A percentile compares a stretch with the other conserved stretches of the same genome.
Conservation (phyloP, 2,113 vertebrate species). For the Tupaia chinensis region DNA sequence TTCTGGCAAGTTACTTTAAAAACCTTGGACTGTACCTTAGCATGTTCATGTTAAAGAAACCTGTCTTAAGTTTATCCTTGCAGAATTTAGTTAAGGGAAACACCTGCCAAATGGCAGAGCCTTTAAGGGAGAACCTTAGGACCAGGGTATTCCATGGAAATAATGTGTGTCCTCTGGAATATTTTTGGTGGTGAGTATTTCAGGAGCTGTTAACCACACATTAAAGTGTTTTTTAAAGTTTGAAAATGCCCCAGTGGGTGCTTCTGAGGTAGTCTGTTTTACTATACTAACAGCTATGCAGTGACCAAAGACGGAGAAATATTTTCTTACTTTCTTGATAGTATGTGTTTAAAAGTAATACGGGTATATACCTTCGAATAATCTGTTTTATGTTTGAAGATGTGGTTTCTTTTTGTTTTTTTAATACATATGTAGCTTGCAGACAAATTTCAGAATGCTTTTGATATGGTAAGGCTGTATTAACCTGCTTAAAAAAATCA, state of each 20-base stretch:
- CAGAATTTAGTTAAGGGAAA: neutral
- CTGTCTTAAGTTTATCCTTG: neutral
- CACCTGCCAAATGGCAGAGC: neutral
- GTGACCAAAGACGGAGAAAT: neutral
- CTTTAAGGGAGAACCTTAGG: neutral
- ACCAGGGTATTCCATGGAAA: neutral
- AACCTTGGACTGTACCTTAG: neutral
- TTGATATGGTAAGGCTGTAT: slow-evolving; percentile 4
- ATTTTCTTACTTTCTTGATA: slow-evolving; percentile 7
- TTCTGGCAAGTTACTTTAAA: neutral
- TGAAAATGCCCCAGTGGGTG: neutral
- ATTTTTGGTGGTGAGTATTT: neutral
- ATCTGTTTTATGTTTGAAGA: slow-evolving; percentile 29
- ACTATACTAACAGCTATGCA: neutral
- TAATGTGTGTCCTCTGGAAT: neutral
- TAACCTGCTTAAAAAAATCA: neutral
- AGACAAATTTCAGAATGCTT: neutral
- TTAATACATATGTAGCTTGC: neutral
- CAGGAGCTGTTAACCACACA: neutral
- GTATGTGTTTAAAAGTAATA: neutral
- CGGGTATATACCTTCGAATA: neutral
- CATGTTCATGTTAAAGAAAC: neutral
- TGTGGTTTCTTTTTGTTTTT: neutral
- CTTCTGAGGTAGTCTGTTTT: neutral
- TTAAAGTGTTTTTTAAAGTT: neutral